Evolutionary conservation across 2,888 invertebrate species (phyloP), one percentile per base, ranked within the genome.

Genomic region (Yponomeuta cagnagella): DNA sequence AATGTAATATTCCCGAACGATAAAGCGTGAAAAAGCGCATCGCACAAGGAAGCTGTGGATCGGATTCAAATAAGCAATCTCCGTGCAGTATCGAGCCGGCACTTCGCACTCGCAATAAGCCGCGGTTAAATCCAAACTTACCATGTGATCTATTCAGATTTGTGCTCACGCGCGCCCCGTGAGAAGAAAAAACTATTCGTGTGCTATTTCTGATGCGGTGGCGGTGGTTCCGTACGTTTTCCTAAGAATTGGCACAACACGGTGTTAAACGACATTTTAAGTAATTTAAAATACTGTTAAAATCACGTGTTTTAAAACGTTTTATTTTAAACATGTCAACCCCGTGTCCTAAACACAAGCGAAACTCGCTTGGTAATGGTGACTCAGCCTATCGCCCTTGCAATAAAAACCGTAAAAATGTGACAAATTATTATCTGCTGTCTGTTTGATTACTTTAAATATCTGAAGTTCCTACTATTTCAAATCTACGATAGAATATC

Each of bases 61-160:
- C 82, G 80, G 80, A 80, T 82, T 82, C 82, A 81, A 84, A 87
- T 85, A 85, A 86, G 85, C 87, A 89, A 90, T 90, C 86, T 88
- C 77, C 76, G 72, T 73, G 67, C 74, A 74, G 77, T 76, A 76
- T 79, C 76, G 75, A 71, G 30, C 43, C n/a, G 48, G 68, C 68
- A 68, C 68, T 52, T 68, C 68, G 48, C 68, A 48, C 52, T 52
- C 48, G 81, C 76, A 75, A 79, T 81, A 89, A 83, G 84, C 85
- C 84, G 84, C 84, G 80, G 75, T 75, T 72, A 75, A 76, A 79
- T 79, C 76, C 76, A 76, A 77, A 77, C 78, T 78, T 80, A 76
- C 76, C 79, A 79, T 80, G 79, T 81, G 79, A 80, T 78, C 78
- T 79, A 81, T 80, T 77, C 84, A 83, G 83, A 84, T 86, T 85